Evolutionary conservation across 2,888 invertebrate species (phyloP).

Genomic region (Drepana falcataria): DNA sequence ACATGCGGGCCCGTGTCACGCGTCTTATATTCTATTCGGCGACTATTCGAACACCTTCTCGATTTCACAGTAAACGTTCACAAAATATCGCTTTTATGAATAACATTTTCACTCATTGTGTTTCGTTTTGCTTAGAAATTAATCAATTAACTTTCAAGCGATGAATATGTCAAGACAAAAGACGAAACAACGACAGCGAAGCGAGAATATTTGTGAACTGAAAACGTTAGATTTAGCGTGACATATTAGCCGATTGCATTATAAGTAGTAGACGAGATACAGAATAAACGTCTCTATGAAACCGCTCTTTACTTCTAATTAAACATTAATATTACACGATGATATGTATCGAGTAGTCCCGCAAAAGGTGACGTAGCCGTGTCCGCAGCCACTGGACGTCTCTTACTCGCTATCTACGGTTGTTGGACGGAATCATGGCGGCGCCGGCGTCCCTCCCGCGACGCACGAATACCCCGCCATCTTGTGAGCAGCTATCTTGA

Average conservation of each 20-base stretch:
- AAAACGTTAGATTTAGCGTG: slow-evolving; percentile 60
- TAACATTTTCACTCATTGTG: slow-evolving; percentile 21
- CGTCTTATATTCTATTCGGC: slow-evolving; percentile 38
- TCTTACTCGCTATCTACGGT: slow-evolving; percentile 79
- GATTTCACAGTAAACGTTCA: slow-evolving; percentile 65
- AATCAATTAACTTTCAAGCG: slow-evolving; percentile 34
- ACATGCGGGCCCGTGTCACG: slow-evolving; percentile 76
- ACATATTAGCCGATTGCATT: slow-evolving; percentile 72
- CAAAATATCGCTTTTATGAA: slow-evolving; percentile 48
- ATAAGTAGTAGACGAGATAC: slow-evolving; percentile 72
- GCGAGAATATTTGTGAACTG: slow-evolving; percentile 46
- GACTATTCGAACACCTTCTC: slow-evolving; percentile 53
- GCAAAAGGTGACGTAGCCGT: slow-evolving; percentile 78
- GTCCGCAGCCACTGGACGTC: slow-evolving; percentile 79
- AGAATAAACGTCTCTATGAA: slow-evolving; percentile 80
- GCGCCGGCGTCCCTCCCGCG: slow-evolving; percentile 52
- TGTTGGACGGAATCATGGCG: slow-evolving; percentile 79
- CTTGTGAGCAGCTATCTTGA: slow-evolving; percentile 8
- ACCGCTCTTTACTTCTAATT: slow-evolving; percentile 75
- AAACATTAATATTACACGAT: slow-evolving; percentile 82
- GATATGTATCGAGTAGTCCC: slow-evolving; percentile 87
- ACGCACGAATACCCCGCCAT: slow-evolving; percentile 23
- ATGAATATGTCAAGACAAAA: slow-evolving; percentile 31
- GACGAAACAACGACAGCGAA: slow-evolving; percentile 42
- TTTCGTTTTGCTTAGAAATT: slow-evolving; percentile 25